Conservation (phyloP, 2,888 invertebrate genomes). For the Furcula furcula region DNA sequence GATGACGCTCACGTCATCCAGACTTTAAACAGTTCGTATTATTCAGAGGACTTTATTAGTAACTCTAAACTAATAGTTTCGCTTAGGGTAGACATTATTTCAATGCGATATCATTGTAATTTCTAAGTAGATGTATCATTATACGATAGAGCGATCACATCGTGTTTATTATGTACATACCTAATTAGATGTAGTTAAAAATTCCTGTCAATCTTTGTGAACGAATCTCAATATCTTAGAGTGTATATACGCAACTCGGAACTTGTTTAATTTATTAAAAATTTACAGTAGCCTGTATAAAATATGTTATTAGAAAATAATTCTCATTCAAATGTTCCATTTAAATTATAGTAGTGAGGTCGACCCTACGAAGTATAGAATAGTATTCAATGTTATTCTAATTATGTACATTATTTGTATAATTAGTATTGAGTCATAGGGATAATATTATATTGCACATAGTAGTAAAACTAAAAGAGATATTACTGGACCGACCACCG, state of each 20-base stretch:
- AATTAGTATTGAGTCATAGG: conserved; percentile 53
- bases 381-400: conserved; percentile 61
- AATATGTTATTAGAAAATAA: conserved; percentile 39
- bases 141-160: conserved; percentile 45
- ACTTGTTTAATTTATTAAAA: conserved; percentile 54
- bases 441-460: conserved; percentile 54
- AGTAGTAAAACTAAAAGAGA: conserved; percentile 26
- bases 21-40: conserved; percentile 51
- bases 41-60: conserved; percentile 48
- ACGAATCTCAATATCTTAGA: conserved; percentile 69
- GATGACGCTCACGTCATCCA: conserved; percentile 36
- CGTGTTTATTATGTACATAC: conserved; percentile 45
- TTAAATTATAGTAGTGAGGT: conserved; percentile 43
- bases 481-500: conserved; percentile 14
- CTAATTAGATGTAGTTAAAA: conserved; percentile 45
- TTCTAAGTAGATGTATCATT: conserved; percentile 23
- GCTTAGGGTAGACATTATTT: conserved; percentile 39
- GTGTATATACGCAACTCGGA: conserved; percentile 54
- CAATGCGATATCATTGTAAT: conserved; percentile 34
- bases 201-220: conserved; percentile 49
- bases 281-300: conserved; percentile 49
- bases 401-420: conserved; percentile 54
- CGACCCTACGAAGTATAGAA: conserved; percentile 52
- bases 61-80: conserved; percentile 40
- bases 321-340: conserved; percentile 58